Base-by-base conservation (phyloP, 1,140 invertebrate species). In the Paraescarpia echinospica region DNA sequence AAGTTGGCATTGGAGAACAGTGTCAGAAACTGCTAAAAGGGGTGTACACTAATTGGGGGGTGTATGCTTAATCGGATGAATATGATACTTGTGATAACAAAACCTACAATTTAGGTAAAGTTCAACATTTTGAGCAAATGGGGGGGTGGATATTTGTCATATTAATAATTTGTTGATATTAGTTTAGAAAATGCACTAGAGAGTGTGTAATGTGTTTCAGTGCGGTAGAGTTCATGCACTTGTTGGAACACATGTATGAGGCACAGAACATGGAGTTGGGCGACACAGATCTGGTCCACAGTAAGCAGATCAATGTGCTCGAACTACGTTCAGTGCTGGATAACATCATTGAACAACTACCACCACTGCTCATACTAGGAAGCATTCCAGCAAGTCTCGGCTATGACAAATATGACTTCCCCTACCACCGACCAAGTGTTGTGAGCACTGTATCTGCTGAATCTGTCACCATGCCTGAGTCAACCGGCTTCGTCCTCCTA, bases 391-490 rank as follows among this genome's bases (percentile, higher is more conserved):
- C 94, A 31, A 14, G 34, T 33, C 12, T n/a, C 33, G 41, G 33
- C n/a, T 9, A 51, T 59, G 33, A 41, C 35, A 91, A 95, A 33
- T 95, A 94, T 92, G 93, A 94, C 93, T 95, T 96, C 93, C 95
- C 95, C 0, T 95, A 96, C 93, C 95, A 96, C 92, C 93, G 94
- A 33, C 95, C 95, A 0, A 95, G 95, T 92, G 94, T 95, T 34
- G 93, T 95, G 48, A 95, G 95, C 91, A 48, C 95, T 90, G 94
- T 94, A 31, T 95, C 94, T 35, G 93, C 51, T 41, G 93, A 94
- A 34, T 95, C 94, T 91, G 93, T 94, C 8, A 93, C 94, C 92
- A 95, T 95, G 95, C 95, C 95, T 34, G 95, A 95, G 92, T 95
- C 95, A 34, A 93, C 95, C 14, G 95, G 95, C 90, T 95, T 95